Evolutionary conservation across 1,140 invertebrate species (phyloP).

Genomic region (Cheumatopsyche charites): DNA sequence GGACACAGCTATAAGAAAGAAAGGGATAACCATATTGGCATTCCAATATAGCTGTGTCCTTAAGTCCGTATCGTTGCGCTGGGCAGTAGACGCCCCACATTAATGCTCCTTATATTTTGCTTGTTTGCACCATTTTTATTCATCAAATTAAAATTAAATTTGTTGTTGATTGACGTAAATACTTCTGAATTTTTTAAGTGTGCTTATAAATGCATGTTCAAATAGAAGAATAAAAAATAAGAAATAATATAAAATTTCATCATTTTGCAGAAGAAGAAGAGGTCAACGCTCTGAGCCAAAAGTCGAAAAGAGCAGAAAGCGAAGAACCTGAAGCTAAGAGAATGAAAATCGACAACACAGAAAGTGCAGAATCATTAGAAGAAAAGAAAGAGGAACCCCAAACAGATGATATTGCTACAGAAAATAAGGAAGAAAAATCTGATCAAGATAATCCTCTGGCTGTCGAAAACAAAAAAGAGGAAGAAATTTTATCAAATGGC

Average conservation of each 20-base stretch:
- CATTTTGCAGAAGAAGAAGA: slow-evolving; percentile 20
- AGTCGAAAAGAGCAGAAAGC: slow-evolving; percentile 29
- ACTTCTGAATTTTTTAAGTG: too few relatives aligned
- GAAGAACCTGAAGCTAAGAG: slow-evolving; percentile 26
- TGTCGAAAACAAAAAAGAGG: neutral
- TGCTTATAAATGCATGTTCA: too few relatives aligned
- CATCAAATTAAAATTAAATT: too few relatives aligned
- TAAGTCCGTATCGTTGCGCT: too few relatives aligned
- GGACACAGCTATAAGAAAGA: too few relatives aligned
- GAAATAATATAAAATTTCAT: neutral
- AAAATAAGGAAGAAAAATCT: neutral
- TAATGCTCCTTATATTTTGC: too few relatives aligned
- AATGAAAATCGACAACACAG: slow-evolving; percentile 13
- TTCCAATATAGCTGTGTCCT: too few relatives aligned
- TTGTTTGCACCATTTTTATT: too few relatives aligned
- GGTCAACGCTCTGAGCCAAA: slow-evolving; percentile 30
- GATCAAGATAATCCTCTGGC: neutral
- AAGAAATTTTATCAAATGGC: slow-evolving; percentile 24
- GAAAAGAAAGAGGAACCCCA: neutral
- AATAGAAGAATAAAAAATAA: too few relatives aligned
- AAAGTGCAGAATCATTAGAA: slow-evolving; percentile 2
- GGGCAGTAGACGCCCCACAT: too few relatives aligned
- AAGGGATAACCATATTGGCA: too few relatives aligned
- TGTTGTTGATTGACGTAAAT: too few relatives aligned
- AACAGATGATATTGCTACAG: neutral